Conservation (phyloP, 2,888 invertebrate genomes). For the Entomobrya multifasciata region DNA sequence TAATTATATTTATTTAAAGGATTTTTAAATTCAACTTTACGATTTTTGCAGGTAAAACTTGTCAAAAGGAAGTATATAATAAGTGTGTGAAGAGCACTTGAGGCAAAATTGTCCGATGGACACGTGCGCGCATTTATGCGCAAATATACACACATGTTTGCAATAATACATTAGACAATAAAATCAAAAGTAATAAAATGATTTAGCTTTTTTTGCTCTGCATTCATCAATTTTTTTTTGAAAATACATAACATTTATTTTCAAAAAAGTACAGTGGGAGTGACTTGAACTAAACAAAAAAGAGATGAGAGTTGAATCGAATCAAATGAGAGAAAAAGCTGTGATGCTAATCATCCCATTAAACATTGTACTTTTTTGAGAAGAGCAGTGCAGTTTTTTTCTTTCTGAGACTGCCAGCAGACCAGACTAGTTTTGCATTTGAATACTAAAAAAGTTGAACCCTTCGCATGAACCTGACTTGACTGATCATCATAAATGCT, state of each 20-base stretch:
- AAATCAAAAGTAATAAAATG: no score
- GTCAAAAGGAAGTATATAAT: no score
- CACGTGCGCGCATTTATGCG: no score
- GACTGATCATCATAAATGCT: conserved; percentile 36
- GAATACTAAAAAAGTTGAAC: conserved; percentile 13
- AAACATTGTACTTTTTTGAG: background rate
- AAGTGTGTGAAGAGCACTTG: background rate
- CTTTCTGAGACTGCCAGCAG: background rate
- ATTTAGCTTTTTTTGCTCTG: no score
- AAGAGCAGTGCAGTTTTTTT: background rate
- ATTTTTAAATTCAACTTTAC: conserved; percentile 49
- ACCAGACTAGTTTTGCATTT: conserved; percentile 24
- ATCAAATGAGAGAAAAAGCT: conserved; percentile 7
- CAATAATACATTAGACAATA: no score
- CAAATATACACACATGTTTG: no score
- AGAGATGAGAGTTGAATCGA: background rate
- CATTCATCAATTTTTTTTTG: no score
- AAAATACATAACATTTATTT: background rate
- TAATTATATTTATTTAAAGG: conserved; percentile 11
- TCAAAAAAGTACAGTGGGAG: background rate
- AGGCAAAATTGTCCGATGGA: no score
- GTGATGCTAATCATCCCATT: conserved; percentile 4
- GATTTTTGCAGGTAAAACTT: no score
- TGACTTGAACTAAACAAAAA: background rate
- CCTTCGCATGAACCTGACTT: conserved; percentile 65